Base-by-base conservation (phyloP, 2,888 invertebrate species). In the Sceliomorpha sp. region DNA sequence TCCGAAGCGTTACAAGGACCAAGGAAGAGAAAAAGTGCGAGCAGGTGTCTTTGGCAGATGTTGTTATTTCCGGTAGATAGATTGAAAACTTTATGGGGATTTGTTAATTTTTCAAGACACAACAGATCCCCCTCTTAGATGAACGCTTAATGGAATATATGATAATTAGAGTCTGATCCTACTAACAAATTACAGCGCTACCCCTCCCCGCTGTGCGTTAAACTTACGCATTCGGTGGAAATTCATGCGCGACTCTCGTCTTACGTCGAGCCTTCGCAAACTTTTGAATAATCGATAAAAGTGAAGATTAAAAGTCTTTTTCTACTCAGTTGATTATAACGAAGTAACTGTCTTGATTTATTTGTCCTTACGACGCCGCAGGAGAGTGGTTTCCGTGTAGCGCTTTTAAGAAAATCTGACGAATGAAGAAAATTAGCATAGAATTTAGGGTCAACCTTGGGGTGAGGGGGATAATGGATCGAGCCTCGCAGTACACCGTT, bases 11-110 rank as follows among this genome's bases (percentile, higher is more conserved):
- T 40, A 34, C 36, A 15, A 53, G 45, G 45, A 62, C 32, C 37
- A 26, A 14, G 15, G 27, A 37, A 36, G 48, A 50, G 50, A 58
- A 45, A 58, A 59, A 58, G 20, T 32, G 53, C 37, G 45, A 68
- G 78, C 84, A 83, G 84, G 83, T 84, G 84, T 64, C 64, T 62
- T 60, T 68, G 76, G 76, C 86, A 84, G 86, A 84, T 85, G 84
- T 82, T 74, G 73, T 78, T 72, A 73, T 74, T 81, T 81, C 79
- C 82, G 78, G 78, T 71, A 50, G 73, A 66, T 58, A 58, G 58
- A 70, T 70, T 70, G 66, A 70, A 70, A 62, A 66, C 29, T 70
- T 66, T 58, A 62, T 66, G 66, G 42, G 62, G 58, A 70, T 70
- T 70, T 66, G 70, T 66, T 67, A 66, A 66, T 59, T 59, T 47